Evolutionary conservation across 2,797 vertebrate genomes (phyloP).

Genomic region (Sebastes wilsoni): DNA sequence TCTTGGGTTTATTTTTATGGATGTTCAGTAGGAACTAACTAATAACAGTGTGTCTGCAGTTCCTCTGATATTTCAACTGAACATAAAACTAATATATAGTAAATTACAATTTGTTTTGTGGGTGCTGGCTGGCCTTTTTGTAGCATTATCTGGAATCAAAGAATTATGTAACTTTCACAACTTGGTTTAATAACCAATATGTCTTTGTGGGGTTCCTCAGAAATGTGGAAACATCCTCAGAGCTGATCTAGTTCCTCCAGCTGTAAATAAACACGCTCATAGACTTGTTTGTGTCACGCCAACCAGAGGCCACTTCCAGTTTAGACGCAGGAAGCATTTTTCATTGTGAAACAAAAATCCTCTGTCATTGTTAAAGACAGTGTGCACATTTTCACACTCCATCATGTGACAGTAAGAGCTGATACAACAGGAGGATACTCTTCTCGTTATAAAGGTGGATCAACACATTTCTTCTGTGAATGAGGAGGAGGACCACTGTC

Average conservation of each 20-base stretch:
- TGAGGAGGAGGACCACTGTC: neutral
- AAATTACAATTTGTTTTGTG: no score
- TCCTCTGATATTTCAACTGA: neutral
- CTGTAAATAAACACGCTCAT: constrained; percentile 27
- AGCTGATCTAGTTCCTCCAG: constrained; percentile 1
- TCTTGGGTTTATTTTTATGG: neutral
- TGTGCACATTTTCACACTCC: neutral
- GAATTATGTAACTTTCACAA: neutral
- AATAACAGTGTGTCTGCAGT: neutral
- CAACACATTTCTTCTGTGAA: neutral
- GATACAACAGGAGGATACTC: neutral
- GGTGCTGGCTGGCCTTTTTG: neutral
- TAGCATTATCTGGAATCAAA: neutral
- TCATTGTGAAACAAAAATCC: constrained; percentile 48
- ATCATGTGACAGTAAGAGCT: neutral
- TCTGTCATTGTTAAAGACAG: neutral
- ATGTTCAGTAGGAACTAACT: no score
- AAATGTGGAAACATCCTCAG: neutral
- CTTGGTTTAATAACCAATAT: neutral
- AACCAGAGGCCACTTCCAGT: constrained; percentile 14
- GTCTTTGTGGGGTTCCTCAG: neutral
- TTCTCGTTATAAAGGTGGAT: neutral
- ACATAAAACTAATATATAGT: neutral
- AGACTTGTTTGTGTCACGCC: constrained; percentile 34
- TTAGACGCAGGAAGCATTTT: constrained; percentile 45